phyloP scores from a whole-genome alignment of 2,888 invertebrate species.

The Hoplodrina blanda region DNA sequence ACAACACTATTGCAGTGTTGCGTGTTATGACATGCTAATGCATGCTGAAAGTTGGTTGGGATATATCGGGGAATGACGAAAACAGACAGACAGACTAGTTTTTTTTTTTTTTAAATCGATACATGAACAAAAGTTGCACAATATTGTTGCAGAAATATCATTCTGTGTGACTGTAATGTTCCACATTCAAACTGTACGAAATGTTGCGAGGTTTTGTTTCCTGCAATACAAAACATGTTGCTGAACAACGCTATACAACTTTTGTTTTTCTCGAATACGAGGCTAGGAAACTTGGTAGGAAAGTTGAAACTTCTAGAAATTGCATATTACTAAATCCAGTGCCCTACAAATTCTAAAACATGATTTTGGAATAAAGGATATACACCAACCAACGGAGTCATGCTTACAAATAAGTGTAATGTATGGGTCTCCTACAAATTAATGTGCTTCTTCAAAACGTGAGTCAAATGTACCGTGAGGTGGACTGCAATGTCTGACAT shows the following conservation, averaged over 20 bases:
- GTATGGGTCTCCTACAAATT: slow-evolving; percentile 53
- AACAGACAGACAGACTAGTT: too few relatives aligned
- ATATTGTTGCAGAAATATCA: background rate
- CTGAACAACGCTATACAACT: background rate
- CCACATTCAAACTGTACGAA: background rate
- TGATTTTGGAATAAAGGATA: slow-evolving; percentile 37
- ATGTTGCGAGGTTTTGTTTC: background rate
- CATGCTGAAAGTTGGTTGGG: slow-evolving; percentile 62
- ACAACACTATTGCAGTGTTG: slow-evolving; percentile 39
- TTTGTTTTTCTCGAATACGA: too few relatives aligned
- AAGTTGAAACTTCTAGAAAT: background rate
- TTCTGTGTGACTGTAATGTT: too few relatives aligned
- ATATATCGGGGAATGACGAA: slow-evolving; percentile 42
- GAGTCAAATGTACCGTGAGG: slow-evolving; percentile 51
- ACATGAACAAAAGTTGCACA: background rate
- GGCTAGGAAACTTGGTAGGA: background rate
- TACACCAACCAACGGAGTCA: slow-evolving; percentile 76
- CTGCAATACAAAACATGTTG: background rate
- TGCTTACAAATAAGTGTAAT: slow-evolving; percentile 72
- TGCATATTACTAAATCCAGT: background rate
- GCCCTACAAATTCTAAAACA: background rate
- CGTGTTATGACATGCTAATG: slow-evolving; percentile 54
- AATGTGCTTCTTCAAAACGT: slow-evolving; percentile 63
- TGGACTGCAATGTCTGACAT: slow-evolving; percentile 30
- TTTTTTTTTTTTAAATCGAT: background rate